Base-by-base conservation (phyloP, 1,140 invertebrate genomes). In the Temnothorax curvispinosus region DNA sequence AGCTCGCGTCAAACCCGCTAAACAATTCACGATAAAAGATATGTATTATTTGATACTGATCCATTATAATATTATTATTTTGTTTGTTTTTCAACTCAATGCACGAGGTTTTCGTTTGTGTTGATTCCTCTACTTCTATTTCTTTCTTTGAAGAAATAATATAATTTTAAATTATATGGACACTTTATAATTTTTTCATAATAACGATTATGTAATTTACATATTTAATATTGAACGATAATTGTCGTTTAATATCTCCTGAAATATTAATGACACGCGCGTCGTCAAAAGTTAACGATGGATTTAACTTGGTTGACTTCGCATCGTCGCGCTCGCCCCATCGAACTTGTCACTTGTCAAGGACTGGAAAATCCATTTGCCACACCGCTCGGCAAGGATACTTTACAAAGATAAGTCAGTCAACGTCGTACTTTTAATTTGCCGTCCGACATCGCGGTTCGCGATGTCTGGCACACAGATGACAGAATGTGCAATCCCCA, bases 381-480 rank as follows among this genome's bases (percentile, higher is more conserved):
- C 54, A 84, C 54, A 18, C 11, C 21, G 35, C 35, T 44, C 21
- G 54, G 44, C 44, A 60, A 62, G 69, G 32, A 74, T 38, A 74
- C 54, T 60, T 50, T 4, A 21, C 18, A 47, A 82, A 81, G 77
- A 69, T 81, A 81, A 82, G 69, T 84, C 54, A 60, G 54, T 62
- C 54, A 75, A 84, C 41, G 69, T 75, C 54, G 15, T 18, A 60
- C 54, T 82, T 84, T 84, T 62, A 50, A 84, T 84, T 84, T 8
- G 13, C 32, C 80, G 50, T 72, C 8, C 52, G 41, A 44, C 52
- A 54, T 41, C 21, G 18, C 15, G 64, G 21, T 15, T n/a, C 15
- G 52, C 65, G 47, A 44, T 54, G 54, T 84, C 80, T 84, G 80
- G 80, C 80, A 75, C 56, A 38, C 69, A 75, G 80, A 84, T 84